Evolutionary conservation across 23 tunicate species (phyloP), one percentile per base, ranked within the genome.

Genomic region (Halocynthia aurantium): DNA sequence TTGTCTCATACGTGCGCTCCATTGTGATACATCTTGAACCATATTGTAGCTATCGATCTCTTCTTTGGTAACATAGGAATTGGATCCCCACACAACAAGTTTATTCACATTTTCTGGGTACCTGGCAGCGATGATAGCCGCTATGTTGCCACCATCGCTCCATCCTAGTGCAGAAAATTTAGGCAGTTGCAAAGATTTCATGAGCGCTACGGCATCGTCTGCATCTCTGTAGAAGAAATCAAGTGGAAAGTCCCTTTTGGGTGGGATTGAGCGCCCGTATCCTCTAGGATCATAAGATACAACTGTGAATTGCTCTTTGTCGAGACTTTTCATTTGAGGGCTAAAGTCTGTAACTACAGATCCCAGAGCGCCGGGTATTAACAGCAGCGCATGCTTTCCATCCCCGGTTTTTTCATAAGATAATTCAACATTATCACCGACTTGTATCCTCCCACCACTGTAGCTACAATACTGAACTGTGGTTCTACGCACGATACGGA

Each of bases 61-160:
- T 69, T 75, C 81, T 40, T 62, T 50, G 12, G 81, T 62, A 6
- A 76, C 31, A 75, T 63, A 86, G 18, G 92, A 51, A 73, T 92
- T 92, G 17, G 83, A 70, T 56, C 98, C 98, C 98, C 98, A 92
- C 6, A 92, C 64, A 44, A 92, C 87, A 49, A 92, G 63, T 60
- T 86, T 92, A 9, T 70, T 56, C 1, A 92, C 75, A n/a, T 82
- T 57, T 7, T 70, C 82, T 57, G 85, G 75, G 55, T 80, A 82
- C 15, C 78, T 82, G 8, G 91, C 92, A n/a, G 98, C 92, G 21
- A 92, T 67, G 17, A 92, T 82, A 6, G 78, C 68, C 57, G 92
- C 89, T 61, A 80, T 52, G 69, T 82, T 86, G 8, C 83, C 92
- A 7, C 98, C 98, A 78, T 92, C 98, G 75, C 98, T 92, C 98